Base-by-base conservation (phyloP, 2,797 vertebrate species). In the Yasuhikotakia modesta region DNA sequence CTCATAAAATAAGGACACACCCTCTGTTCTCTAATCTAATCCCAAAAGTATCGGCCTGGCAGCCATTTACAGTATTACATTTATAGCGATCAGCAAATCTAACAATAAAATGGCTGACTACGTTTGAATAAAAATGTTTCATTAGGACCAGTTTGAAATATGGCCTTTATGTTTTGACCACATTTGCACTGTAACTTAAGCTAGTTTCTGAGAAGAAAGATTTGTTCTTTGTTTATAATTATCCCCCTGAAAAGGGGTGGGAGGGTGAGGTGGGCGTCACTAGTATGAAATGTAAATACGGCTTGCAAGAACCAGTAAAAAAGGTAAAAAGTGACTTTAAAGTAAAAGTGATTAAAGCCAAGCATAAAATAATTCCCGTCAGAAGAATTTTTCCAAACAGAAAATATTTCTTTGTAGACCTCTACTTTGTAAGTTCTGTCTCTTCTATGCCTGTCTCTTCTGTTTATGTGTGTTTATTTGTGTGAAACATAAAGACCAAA, bases 401-500 rank as follows among this genome's bases (percentile, higher is more conserved):
- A 17, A 35, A 63, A 63, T 35, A 16, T 17, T 63, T 14, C 30
- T 63, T 63, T 5, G 14, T 35, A 32, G 55, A 58, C 24, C 21
- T 24, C 22, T 22, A 58, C 22, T 24, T 58, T 58, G 11, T 58
- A 58, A 24, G 21, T n/a, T n/a, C n/a, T 13, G 12, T 30, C 8
- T n/a, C n/a, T n/a, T n/a, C n/a, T n/a, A 65, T 21, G 17, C 17
- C 27, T 30, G 35, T 67, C 27, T 17, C 22, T 30, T 24, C 10
- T 30, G 32, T 4, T 35, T 19, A 10, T 52, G 50, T 57, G 22
- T 24, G 19, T 76, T 14, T 45, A 22, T 14, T 35, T 24, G 17
- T 27, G 46, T 61, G 57, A 12, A 52, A 24, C 53, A 24, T 63
- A 3, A 53, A 67, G 58, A 71, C 11, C 46, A 70, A 78, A 22